Percentiles rank a stretch among this genome's conserved stretches.
Conservation (phyloP, 2,797 vertebrate species). For the Odontamblyopus rebecca region DNA sequence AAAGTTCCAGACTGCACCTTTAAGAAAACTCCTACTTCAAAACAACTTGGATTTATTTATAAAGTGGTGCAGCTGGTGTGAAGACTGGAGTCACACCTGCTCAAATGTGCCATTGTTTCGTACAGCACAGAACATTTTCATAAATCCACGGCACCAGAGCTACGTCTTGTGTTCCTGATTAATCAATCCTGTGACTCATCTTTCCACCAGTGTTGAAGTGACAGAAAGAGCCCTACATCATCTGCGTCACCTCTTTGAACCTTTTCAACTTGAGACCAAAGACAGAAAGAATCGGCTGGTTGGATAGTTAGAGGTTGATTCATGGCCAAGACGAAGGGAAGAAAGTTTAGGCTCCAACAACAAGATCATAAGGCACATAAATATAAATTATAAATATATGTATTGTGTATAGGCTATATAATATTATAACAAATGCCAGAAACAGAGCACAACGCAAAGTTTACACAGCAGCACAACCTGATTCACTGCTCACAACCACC, state of each 20-base stretch:
- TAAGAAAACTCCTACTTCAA: not conserved
- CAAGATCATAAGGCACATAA: too few relatives aligned
- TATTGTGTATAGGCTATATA: too few relatives aligned
- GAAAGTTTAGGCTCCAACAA: too few relatives aligned
- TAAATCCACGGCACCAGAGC: not conserved
- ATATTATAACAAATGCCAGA: too few relatives aligned
- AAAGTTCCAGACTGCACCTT: not conserved
- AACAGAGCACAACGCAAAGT: too few relatives aligned
- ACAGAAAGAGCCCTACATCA: conserved; percentile 9
- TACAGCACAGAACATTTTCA: conserved; percentile 20
- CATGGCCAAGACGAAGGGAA: not conserved
- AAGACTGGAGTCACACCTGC: conserved; percentile 13
- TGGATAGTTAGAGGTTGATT: not conserved
- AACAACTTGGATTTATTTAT: not conserved
- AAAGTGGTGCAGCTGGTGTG: not conserved
- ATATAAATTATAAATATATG: too few relatives aligned
- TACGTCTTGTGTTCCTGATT: conserved; percentile 12
- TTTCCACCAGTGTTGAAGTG: conserved; percentile 23
- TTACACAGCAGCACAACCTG: too few relatives aligned
- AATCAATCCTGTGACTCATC: conserved; percentile 50
- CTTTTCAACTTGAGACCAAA: conserved; percentile 10
- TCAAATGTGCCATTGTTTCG: not conserved
- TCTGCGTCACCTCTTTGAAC: conserved; percentile 52
- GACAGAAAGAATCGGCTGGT: not conserved
- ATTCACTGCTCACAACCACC: too few relatives aligned